A percentile compares a stretch with the other conserved stretches of the same genome.
phyloP scores from a whole-genome alignment of 2,797 vertebrate genomes.

The Notoglanidium macrostoma region DNA sequence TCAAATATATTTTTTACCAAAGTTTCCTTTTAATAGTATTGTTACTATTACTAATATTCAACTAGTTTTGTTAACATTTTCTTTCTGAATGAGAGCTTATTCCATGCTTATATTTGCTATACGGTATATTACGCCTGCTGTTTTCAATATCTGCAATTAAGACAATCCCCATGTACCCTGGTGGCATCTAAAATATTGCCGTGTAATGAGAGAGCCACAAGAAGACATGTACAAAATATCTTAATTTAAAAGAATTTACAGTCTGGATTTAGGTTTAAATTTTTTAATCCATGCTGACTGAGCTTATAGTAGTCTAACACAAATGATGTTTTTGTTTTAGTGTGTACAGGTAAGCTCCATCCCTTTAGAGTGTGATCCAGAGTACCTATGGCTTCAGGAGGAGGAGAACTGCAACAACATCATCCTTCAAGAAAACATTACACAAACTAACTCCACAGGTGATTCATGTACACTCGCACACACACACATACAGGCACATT shows the following conservation, averaged over 20 bases:
- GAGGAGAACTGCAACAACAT: conserved; percentile 69
- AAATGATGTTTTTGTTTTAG: conserved; percentile 9
- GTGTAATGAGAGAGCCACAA: neutral
- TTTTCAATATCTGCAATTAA: neutral
- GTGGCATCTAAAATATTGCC: neutral
- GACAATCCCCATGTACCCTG: neutral
- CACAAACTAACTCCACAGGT: conserved; percentile 38
- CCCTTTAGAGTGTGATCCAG: conserved; percentile 72
- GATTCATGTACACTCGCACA: conserved; percentile 4
- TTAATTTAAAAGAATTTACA: neutral
- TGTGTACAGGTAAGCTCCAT: conserved; percentile 62
- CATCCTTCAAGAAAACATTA: conserved; percentile 61
- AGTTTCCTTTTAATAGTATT: neutral
- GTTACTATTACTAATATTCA: too few relatives aligned
- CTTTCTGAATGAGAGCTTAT: neutral
- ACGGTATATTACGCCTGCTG: neutral
- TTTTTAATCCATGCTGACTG: neutral
- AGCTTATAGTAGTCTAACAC: neutral
- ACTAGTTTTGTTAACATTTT: neutral
- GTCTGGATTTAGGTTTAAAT: neutral
- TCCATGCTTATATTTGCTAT: neutral
- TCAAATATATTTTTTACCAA: neutral
- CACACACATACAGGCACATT: neutral
- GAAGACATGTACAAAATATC: neutral
- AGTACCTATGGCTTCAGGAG: conserved; percentile 66